Evolutionary conservation across 2,113 vertebrate species (phyloP).

Genomic region (Mionectes macconnelli): DNA sequence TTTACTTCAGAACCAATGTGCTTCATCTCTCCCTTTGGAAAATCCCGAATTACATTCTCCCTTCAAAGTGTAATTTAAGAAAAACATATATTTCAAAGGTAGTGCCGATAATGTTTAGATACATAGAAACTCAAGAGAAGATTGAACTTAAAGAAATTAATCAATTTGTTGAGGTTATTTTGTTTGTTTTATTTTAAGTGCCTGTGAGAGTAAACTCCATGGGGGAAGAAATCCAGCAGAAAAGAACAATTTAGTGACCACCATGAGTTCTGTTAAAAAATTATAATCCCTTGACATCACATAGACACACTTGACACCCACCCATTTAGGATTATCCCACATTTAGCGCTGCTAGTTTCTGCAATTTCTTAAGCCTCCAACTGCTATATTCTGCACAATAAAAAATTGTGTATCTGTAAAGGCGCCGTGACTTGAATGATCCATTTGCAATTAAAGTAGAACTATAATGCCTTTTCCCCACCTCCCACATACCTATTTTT

Average conservation of each 20-base stretch:
- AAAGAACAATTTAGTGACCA: not conserved
- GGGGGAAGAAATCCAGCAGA: not conserved
- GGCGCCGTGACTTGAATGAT: not conserved
- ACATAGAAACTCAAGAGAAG: not conserved
- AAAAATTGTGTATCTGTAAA: not conserved
- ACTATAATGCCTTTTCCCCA: slow-evolving; percentile 2
- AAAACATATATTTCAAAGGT: not conserved
- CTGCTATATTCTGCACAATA: not conserved
- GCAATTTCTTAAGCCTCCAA: not conserved
- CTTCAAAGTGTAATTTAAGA: not conserved
- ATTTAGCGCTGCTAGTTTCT: not conserved
- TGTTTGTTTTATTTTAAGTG: not conserved
- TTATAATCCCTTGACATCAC: not conserved
- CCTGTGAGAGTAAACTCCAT: not conserved
- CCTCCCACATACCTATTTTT: slow-evolving; percentile 31
- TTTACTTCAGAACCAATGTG: not conserved
- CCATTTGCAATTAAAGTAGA: slow-evolving; percentile 4
- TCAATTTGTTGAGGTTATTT: not conserved
- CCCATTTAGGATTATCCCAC: not conserved
- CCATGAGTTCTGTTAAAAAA: not conserved
- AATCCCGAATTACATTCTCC: not conserved
- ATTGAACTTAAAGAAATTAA: not conserved
- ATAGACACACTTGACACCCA: not conserved
- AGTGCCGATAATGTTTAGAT: not conserved
- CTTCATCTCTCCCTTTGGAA: not conserved